Evolutionary conservation across 92 coral and sea anemone genomes (phyloP).

Genomic region (Isaurus tuberculatus): DNA sequence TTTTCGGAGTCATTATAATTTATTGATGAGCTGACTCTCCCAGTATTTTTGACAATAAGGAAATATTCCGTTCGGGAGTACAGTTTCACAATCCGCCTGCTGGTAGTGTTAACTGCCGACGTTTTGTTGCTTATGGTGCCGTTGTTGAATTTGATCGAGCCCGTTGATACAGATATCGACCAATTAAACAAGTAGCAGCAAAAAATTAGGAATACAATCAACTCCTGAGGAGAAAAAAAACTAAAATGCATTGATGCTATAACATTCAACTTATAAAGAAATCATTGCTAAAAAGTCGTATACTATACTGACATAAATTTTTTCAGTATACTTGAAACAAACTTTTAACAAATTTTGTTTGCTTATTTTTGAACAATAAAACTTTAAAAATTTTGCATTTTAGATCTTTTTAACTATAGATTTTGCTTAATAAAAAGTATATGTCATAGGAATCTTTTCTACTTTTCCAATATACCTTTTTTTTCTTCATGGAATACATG

Average conservation of each 20-base stretch:
- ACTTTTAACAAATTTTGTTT: too few relatives aligned
- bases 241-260: not conserved
- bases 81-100: slow-evolving; percentile 16
- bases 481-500: too few relatives aligned
- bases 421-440: too few relatives aligned
- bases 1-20: not conserved
- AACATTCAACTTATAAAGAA: too few relatives aligned
- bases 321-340: too few relatives aligned
- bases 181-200: slow-evolving; percentile 11
- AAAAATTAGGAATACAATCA: not conserved
- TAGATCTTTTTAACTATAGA: too few relatives aligned
- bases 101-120: not conserved
- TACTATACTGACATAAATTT: too few relatives aligned
- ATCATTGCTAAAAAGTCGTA: too few relatives aligned
- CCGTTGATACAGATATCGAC: not conserved
- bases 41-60: slow-evolving; percentile 19
- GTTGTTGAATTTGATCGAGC: not conserved
- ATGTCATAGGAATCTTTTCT: too few relatives aligned
- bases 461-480: too few relatives aligned
- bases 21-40: slow-evolving; percentile 8
- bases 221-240: not conserved
- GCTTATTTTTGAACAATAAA: too few relatives aligned
- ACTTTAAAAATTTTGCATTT: too few relatives aligned
- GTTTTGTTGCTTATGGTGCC: not conserved
- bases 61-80: slow-evolving; percentile 20